Evolutionary conservation across 1,140 invertebrate species (phyloP), one percentile per base, ranked within the genome.

Genomic region (Pogonomyrmex barbatus): DNA sequence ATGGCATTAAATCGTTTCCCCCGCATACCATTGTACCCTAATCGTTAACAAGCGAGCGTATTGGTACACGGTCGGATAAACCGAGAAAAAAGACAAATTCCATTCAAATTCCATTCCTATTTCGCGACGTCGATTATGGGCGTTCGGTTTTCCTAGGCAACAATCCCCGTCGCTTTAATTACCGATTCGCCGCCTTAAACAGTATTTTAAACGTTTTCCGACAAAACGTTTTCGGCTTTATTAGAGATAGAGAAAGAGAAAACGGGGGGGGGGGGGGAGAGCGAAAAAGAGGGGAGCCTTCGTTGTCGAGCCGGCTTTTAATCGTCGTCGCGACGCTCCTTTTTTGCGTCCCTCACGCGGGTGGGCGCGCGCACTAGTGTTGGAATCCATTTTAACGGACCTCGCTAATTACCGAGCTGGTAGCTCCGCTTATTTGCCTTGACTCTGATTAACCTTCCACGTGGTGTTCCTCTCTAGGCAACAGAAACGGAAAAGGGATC

Each of bases 381-480:
- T 79, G 88, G 87, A 92, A 91, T 93, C 87, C 88, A 90, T 87
- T 90, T 88, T 91, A 92, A 91, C 91, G 88, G 91, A 90, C 84
- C 86, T 92, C 84, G 82, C 90, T 93, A 93, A 94, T 93, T 93
- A 93, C 87, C 88, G 85, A 70, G 88, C 73, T 62, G 71, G 85
- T 86, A 87, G 88, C 85, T 93, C 86, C 77, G 73, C 89, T 89
- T 89, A 88, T 93, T 91, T 87, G 90, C 91, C 93, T 93, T 91
- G 91, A 93, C 91, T 93, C 90, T 92, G 93, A 94, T 93, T 93
- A 93, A 92, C 88, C 88, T 86, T 84, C 87, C 83, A 63, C 75
- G 87, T 76, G 87, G 56, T 47, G 17, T 60, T 81, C 58, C 42
- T 56, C 54, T 33, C 65, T 63, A 33, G 30, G 78, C 45, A 45